Evolutionary conservation across 2,113 vertebrate genomes (phyloP).

Genomic region (Panthera uncia): DNA sequence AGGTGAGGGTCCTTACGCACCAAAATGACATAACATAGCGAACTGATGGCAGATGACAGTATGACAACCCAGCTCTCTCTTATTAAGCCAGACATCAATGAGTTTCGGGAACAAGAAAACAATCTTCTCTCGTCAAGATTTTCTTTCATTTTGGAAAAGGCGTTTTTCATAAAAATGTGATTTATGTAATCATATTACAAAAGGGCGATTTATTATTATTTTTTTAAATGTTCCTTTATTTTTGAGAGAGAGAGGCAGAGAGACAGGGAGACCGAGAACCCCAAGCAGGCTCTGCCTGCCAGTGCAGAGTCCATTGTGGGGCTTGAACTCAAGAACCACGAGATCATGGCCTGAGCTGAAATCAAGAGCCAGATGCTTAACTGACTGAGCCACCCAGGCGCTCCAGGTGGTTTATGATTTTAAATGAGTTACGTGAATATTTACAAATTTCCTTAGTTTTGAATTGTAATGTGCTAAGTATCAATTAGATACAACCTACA

Average conservation of each 20-base stretch:
- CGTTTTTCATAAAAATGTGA: not conserved
- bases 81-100: not conserved
- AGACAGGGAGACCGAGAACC: too few species aligned
- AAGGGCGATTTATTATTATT: not conserved
- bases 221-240: too few species aligned
- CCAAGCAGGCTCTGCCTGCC: too few species aligned
- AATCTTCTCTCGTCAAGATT: not conserved
- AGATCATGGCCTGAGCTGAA: too few species aligned
- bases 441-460: not conserved
- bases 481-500: not conserved
- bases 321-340: too few species aligned
- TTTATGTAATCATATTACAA: not conserved
- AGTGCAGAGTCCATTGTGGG: too few species aligned
- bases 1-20: not conserved
- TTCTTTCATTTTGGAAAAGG: not conserved
- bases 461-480: not conserved
- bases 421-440: not conserved
- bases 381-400: too few species aligned
- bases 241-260: too few species aligned
- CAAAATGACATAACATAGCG: rapidly evolving
- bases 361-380: too few species aligned
- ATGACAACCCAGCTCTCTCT: not conserved
- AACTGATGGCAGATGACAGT: not conserved
- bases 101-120: not conserved
- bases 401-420: not conserved